Evolutionary conservation across 1,140 invertebrate species (phyloP).

Genomic region (Pseudomyrmex sp.): DNA sequence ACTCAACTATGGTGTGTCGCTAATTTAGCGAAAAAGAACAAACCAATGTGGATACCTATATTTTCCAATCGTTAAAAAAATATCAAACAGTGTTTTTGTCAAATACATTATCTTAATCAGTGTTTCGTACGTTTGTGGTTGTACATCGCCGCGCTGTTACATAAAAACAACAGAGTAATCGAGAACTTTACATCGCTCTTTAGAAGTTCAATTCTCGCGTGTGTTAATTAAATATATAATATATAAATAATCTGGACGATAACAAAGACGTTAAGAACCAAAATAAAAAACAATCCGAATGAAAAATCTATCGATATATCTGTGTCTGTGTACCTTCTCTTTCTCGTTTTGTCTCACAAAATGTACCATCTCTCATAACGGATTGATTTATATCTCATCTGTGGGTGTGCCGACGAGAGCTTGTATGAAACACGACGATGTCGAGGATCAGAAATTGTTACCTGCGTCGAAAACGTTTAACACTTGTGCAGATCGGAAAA

Average conservation of each 20-base stretch:
- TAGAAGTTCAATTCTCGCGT: not conserved
- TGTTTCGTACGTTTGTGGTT: no score
- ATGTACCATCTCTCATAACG: conserved; percentile 28
- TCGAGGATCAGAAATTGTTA: not conserved
- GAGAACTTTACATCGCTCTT: not conserved
- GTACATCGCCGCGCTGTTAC: no score
- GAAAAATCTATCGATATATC: conserved; percentile 11
- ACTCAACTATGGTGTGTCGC: no score
- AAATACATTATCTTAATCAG: no score
- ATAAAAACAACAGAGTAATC: no score
- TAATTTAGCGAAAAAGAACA: no score
- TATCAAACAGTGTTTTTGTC: no score
- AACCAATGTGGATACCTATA: no score
- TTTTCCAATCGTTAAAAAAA: no score
- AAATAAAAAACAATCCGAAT: conserved; percentile 50
- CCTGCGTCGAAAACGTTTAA: not conserved
- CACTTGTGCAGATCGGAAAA: not conserved
- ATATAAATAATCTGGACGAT: conserved; percentile 24
- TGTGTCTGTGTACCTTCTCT: not conserved
- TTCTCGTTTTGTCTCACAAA: not conserved
- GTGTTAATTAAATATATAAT: not conserved
- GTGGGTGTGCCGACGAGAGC: conserved; percentile 14
- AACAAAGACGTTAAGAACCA: conserved; percentile 42
- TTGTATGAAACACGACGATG: conserved; percentile 5
- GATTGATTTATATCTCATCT: conserved; percentile 14